Evolutionary conservation across 2,113 vertebrate species (phyloP).

Genomic region (Struthio camelus): DNA sequence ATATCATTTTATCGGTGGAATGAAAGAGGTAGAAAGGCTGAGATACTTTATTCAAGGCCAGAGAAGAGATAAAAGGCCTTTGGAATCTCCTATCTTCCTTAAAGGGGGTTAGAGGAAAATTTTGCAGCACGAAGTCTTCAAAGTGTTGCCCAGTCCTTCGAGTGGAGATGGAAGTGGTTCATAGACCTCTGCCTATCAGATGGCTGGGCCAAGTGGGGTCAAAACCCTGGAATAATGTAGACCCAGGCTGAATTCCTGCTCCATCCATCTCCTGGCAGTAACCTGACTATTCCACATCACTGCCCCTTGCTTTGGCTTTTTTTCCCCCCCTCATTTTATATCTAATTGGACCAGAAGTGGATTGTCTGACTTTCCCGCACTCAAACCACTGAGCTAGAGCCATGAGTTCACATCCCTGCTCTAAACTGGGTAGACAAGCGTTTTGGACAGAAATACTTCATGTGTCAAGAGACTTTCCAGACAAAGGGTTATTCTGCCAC

Average conservation of each 20-base stretch:
- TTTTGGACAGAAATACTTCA: not conserved
- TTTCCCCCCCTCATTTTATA: not conserved
- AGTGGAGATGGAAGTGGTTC: not conserved
- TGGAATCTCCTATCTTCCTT: not conserved
- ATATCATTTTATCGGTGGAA: not conserved
- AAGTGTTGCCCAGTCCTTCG: not conserved
- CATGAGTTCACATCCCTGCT: not conserved
- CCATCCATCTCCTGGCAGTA: not conserved
- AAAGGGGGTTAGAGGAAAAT: not conserved
- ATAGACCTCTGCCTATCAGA: not conserved
- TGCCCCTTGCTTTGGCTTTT: not conserved
- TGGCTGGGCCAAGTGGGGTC: not conserved
- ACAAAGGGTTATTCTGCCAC: not conserved
- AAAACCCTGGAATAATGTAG: fast-evolving
- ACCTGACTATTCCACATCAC: fast-evolving
- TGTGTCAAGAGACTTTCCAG: not conserved
- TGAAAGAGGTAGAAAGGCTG: not conserved
- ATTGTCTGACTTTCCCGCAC: not conserved
- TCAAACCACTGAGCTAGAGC: not conserved
- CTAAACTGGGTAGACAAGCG: not conserved
- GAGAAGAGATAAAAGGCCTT: not conserved
- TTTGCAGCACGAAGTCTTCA: not conserved
- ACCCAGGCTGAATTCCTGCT: not conserved
- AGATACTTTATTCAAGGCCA: not conserved
- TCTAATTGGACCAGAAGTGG: not conserved